Percentiles rank a stretch among this genome's conserved stretches.
Evolutionary conservation across 2,797 vertebrate genomes (phyloP).

Genomic region (Paguma larvata): DNA sequence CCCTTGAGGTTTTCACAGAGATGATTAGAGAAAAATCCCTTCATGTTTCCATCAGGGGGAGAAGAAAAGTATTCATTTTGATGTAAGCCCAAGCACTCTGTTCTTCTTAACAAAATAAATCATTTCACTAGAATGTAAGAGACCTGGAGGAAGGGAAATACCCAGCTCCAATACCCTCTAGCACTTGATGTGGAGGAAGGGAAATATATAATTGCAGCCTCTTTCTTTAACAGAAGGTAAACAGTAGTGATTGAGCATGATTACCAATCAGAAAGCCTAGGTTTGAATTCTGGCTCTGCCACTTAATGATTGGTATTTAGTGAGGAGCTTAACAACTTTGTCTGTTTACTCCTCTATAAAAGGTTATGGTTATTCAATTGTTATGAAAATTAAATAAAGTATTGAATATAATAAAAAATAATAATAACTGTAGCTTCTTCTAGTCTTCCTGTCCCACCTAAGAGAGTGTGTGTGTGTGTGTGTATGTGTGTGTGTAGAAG

Average conservation of each 20-base stretch:
- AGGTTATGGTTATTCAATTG: background rate
- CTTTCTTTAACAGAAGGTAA: background rate
- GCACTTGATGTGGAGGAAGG: background rate
- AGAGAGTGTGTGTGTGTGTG: background rate
- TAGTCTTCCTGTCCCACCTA: background rate
- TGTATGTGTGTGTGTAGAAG: background rate
- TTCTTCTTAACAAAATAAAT: conserved; percentile 22
- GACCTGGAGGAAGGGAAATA: background rate
- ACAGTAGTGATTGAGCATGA: background rate
- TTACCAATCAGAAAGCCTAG: background rate
- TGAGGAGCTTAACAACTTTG: background rate
- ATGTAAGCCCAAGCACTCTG: background rate
- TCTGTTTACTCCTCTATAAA: background rate
- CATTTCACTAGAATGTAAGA: background rate
- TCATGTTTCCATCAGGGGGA: background rate
- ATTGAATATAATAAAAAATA: background rate
- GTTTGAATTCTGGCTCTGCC: background rate
- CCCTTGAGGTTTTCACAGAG: background rate
- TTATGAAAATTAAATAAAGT: background rate
- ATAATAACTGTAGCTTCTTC: background rate
- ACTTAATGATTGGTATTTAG: background rate
- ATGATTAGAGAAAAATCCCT: background rate
- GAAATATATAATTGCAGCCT: background rate
- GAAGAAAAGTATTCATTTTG: background rate
- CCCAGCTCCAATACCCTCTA: background rate